Percentiles rank a stretch among this genome's conserved stretches.
Evolutionary conservation across 1,140 invertebrate species (phyloP).

Genomic region (Trissolcus basalis): DNA sequence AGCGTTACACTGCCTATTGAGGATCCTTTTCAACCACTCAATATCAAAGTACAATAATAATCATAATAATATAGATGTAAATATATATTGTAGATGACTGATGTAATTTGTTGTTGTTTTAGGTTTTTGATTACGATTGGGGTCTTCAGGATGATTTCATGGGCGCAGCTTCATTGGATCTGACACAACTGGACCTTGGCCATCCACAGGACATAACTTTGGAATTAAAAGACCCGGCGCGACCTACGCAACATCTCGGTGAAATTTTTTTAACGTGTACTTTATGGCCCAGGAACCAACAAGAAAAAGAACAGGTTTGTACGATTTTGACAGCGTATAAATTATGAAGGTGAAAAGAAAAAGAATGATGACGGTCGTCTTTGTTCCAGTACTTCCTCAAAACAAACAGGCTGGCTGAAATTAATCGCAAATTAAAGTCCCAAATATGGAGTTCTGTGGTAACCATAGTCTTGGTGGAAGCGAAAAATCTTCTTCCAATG

Average conservation of each 20-base stretch:
- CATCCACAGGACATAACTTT: slow-evolving; percentile 87
- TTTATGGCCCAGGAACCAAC: slow-evolving; percentile 90
- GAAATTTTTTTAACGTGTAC: slow-evolving; percentile 88
- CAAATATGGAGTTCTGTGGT: slow-evolving; percentile 97
- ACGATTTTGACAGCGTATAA: not conserved
- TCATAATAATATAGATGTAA: no score
- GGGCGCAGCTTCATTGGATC: slow-evolving; percentile 91
- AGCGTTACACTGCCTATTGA: slow-evolving; percentile 95
- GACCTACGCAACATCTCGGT: slow-evolving; percentile 83
- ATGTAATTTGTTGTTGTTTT: slow-evolving; percentile 5
- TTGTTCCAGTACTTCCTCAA: slow-evolving; percentile 84
- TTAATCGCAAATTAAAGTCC: slow-evolving; percentile 88
- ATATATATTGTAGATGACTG: no score
- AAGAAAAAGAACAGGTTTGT: slow-evolving; percentile 94
- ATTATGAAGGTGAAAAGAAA: no score
- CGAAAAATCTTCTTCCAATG: slow-evolving; percentile 91
- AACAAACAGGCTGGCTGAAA: slow-evolving; percentile 84
- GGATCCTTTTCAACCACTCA: slow-evolving; percentile 91
- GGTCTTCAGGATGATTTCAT: slow-evolving; percentile 98
- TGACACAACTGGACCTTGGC: slow-evolving; percentile 89
- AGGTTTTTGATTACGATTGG: slow-evolving; percentile 99
- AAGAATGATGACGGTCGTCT: no score
- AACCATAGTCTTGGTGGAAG: slow-evolving; percentile 96
- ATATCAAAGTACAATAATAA: slow-evolving; percentile 87
- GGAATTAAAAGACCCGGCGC: slow-evolving; percentile 83